Evolutionary conservation across 2,888 invertebrate species (phyloP).

Genomic region (Andrena minutula): DNA sequence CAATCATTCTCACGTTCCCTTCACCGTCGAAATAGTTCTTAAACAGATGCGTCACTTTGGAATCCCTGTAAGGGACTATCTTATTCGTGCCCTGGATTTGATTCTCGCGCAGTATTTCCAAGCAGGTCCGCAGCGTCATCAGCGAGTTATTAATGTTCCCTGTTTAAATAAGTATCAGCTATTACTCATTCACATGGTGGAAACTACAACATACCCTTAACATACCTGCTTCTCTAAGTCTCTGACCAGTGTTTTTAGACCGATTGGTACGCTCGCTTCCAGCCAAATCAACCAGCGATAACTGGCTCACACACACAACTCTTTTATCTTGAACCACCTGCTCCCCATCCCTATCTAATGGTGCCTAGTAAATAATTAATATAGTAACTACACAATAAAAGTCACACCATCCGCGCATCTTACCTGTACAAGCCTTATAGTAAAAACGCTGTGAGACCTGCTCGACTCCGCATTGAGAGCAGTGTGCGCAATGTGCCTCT

Average conservation of each 20-base stretch:
- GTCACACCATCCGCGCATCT: constrained; percentile 50
- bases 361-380: constrained; percentile 86
- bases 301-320: constrained; percentile 93
- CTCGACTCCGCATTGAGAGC: constrained; percentile 97
- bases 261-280: constrained; percentile 97
- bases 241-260: constrained; percentile 94
- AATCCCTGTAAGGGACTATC: constrained; percentile 97
- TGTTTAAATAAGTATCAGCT: constrained; percentile 69
- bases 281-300: constrained; percentile 98
- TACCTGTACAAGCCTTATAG: constrained; percentile 95
- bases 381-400: not conserved
- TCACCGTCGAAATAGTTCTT: constrained; percentile 99
- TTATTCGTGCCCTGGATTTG: constrained; percentile 90
- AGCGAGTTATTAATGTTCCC: constrained; percentile 98
- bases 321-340: constrained; percentile 92
- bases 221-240: constrained; percentile 88
- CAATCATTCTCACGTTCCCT: constrained; percentile 97
- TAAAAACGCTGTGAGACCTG: constrained; percentile 98
- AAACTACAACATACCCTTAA: not conserved
- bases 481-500: constrained; percentile 97
- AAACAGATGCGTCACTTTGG: constrained; percentile 97
- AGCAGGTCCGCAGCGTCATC: constrained; percentile 96
- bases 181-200: not conserved
- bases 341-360: constrained; percentile 88
- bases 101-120: constrained; percentile 96